phyloP scores from a whole-genome alignment of 2,113 vertebrate species.

The Eublepharis macularius region DNA sequence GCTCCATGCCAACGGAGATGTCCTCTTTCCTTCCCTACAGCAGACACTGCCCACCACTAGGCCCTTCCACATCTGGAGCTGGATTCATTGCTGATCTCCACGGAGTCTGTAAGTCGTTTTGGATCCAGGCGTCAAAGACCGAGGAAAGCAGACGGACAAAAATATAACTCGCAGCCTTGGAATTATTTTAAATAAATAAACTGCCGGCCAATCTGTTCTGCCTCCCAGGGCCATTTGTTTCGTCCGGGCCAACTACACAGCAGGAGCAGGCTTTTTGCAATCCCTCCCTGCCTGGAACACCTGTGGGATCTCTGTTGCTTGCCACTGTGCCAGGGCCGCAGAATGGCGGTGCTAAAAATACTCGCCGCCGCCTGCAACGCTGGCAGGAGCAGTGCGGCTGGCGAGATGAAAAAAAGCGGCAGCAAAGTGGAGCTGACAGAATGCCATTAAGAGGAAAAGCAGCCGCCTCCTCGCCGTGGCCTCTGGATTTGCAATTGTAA shows the following conservation, averaged over 20 bases:
- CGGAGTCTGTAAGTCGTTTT: no score
- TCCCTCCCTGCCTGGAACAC: not conserved
- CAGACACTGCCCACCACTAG: no score
- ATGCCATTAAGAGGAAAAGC: not conserved
- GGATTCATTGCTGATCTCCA: no score
- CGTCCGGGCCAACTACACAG: not conserved
- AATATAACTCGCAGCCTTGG: no score
- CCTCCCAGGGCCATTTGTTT: not conserved
- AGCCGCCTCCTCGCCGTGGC: not conserved
- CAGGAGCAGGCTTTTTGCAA: not conserved
- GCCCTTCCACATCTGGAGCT: no score
- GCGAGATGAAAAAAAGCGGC: not conserved
- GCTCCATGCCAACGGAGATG: no score
- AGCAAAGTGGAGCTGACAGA: not conserved
- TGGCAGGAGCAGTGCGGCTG: not conserved
- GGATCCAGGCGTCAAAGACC: no score
- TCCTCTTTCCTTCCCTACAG: no score
- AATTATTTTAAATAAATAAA: no score
- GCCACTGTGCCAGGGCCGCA: not conserved
- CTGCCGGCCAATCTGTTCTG: no score
- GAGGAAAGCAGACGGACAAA: no score
- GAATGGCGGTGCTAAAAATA: slow-evolving; percentile 4
- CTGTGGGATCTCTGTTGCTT: not conserved
- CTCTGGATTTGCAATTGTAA: slow-evolving; percentile 7
- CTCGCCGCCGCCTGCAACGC: not conserved